Base-by-base conservation (phyloP, 1,140 invertebrate genomes). In the Sitophilus oryzae region DNA sequence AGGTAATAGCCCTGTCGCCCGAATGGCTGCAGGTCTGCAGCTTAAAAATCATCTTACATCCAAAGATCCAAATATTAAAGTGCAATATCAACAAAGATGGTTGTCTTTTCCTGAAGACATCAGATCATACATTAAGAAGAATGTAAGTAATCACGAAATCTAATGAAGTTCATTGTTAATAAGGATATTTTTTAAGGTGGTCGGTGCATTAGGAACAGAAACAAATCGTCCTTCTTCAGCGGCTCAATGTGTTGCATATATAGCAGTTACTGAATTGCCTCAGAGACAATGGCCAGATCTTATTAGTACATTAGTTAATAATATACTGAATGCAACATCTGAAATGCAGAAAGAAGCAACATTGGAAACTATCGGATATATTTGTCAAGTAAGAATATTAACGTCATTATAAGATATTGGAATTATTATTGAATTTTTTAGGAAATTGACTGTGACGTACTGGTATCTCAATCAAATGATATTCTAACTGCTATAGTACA, bases 401-500 rank as follows among this genome's bases (percentile, higher is more conserved):
- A n/a, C 38, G 16, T 5, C 44, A 38, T 38, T 14, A 38, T n/a
- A 38, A 38, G 14, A 38, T 15, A n/a, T n/a, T 38, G 36, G 6
- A 9, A 15, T 38, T 14, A n/a, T 38, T 30, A 11, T 30, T 30
- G 25, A 11, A 30, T n/a, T n/a, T n/a, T n/a, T n/a, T n/a, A 54
- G 58, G 84, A 87, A 68, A 87, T 88, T 56, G 91, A 96, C 63
- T 89, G 93, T 58, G 92, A 95, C 64, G 89, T 95, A 10, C 74
- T 99, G 54, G 84, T 92, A 51, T 76, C 84, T 36, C 89, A 97
- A 71, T 93, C 93, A 18, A 99, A 99, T 77, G 84, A 89, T 61
- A 98, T 99, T 64, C 78, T 99, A 30, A 99, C 96, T 35, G 97
- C 96, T 18, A 99, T 99, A 66, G 95, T 99, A 41, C 93, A 98